Evolutionary conservation across 2,797 vertebrate species (phyloP).

Genomic region (Scarus forsteni): DNA sequence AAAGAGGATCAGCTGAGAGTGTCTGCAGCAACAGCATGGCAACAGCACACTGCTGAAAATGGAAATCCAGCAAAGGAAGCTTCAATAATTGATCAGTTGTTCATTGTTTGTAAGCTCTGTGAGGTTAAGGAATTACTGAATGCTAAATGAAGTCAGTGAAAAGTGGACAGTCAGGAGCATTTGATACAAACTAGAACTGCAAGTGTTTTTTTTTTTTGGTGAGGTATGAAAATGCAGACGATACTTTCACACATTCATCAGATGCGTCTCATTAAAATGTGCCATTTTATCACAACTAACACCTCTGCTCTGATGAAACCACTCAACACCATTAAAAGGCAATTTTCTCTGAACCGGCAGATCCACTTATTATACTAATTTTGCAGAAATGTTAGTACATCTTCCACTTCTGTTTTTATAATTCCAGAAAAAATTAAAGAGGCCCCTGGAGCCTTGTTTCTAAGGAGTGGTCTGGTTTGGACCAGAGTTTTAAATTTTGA

Average conservation of each 20-base stretch:
- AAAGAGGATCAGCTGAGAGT: conserved; percentile 9
- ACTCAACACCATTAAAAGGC: neutral
- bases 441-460: too few species aligned
- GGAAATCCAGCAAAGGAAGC: neutral
- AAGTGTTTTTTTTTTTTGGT: neutral
- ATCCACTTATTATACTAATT: too few species aligned
- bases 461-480: too few species aligned
- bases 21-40: conserved; percentile 6
- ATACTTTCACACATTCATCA: conserved; percentile 2
- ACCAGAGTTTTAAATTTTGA: too few species aligned
- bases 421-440: too few species aligned
- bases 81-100: neutral
- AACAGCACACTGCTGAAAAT: neutral
- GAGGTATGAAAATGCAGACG: neutral
- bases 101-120: too few species aligned
- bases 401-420: too few species aligned
- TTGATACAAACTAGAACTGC: neutral
- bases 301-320: neutral
- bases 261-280: neutral
- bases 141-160: too few species aligned
- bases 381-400: too few species aligned
- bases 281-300: neutral
- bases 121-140: neutral
- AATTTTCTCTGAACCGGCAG: too few species aligned
- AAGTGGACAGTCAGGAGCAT: neutral